A percentile compares a stretch with the other conserved stretches of the same genome.
phyloP scores from a whole-genome alignment of 2,113 vertebrate genomes.

The Calyptommatus sinebrachiatus region DNA sequence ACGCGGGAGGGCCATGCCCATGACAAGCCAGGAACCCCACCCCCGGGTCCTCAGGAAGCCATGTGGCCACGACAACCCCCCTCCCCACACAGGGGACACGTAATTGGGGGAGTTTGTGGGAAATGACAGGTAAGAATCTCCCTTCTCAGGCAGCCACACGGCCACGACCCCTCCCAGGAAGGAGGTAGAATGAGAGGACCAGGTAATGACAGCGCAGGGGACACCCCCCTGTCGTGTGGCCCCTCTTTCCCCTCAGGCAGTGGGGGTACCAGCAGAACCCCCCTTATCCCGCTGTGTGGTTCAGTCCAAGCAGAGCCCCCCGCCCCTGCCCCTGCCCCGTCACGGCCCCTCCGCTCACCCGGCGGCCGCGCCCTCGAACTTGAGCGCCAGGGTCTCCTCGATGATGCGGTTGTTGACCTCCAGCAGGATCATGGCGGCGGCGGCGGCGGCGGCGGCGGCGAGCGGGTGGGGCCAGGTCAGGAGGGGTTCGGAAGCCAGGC shows the following conservation, averaged over 20 bases:
- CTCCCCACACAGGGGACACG: too few relatives aligned
- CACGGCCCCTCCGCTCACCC: constrained; percentile 75
- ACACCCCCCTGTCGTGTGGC: too few relatives aligned
- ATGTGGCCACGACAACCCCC: too few relatives aligned
- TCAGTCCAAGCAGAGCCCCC: background rate
- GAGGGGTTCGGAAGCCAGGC: constrained; percentile 6
- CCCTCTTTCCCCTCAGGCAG: background rate
- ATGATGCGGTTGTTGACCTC: constrained; percentile 98
- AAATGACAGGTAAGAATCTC: too few relatives aligned
- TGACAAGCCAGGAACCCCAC: background rate
- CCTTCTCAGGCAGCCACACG: too few relatives aligned
- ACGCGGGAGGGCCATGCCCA: fast-evolving
- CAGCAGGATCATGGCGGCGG: constrained; percentile 91
- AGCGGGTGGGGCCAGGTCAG: constrained; percentile 3
- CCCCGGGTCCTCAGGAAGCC: background rate
- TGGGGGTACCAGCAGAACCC: background rate
- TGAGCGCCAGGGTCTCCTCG: constrained; percentile 91
- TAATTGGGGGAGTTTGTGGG: too few relatives aligned
- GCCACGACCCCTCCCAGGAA: background rate
- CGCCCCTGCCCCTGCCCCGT: background rate
- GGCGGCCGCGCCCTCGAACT: constrained; percentile 92
- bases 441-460: constrained; percentile 59
- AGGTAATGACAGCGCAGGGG: too few relatives aligned
- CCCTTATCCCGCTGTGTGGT: background rate
- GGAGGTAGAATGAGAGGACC: background rate